Conservation (phyloP, 2,113 vertebrate genomes). For the Tamias sibiricus region DNA sequence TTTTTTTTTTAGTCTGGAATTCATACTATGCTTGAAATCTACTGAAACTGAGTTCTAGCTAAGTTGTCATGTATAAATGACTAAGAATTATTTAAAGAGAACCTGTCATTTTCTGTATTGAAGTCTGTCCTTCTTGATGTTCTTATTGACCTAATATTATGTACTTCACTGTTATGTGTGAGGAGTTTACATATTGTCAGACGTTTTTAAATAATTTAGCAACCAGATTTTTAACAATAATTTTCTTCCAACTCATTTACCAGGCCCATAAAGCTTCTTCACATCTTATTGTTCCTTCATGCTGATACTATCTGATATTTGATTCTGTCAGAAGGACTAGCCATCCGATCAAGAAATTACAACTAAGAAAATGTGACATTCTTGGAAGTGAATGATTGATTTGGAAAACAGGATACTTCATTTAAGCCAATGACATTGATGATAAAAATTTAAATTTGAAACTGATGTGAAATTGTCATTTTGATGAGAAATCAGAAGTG, state of each 20-base stretch:
- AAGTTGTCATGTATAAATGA: neutral
- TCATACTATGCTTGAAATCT: constrained; percentile 5
- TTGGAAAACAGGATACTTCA: neutral
- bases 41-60: neutral
- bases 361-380: neutral
- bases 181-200: neutral
- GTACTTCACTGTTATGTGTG: neutral
- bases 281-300: neutral
- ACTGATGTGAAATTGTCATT: neutral
- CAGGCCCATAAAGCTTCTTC: neutral
- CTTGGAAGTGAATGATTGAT: neutral
- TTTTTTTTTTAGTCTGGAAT: neutral
- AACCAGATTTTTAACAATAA: neutral
- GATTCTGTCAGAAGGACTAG: neutral
- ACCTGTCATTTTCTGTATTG: neutral
- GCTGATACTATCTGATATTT: neutral
- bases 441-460: constrained; percentile 5
- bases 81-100: neutral
- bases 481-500: constrained; percentile 19
- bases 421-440: neutral
- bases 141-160: neutral
- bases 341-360: neutral
- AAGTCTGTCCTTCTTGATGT: neutral
- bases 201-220: neutral
- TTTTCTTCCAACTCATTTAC: neutral